Conservation (phyloP, 1,140 invertebrate genomes). For the Nephila pilipes region DNA sequence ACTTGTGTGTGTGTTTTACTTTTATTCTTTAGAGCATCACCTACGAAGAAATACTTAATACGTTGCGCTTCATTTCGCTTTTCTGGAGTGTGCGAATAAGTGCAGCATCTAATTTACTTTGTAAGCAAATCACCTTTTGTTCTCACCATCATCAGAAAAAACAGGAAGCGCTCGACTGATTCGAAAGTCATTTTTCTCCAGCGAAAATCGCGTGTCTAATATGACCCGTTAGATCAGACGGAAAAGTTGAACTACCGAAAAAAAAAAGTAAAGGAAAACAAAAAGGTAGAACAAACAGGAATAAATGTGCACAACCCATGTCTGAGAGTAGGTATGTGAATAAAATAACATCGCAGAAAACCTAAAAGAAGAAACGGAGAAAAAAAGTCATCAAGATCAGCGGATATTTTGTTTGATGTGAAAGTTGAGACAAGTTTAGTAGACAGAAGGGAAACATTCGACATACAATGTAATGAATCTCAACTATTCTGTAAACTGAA, state of each 20-base stretch:
- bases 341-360: conserved; percentile 14
- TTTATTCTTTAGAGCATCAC: not conserved
- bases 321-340: not conserved
- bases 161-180: not conserved
- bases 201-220: conserved; percentile 6
- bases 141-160: not conserved
- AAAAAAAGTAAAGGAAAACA: not conserved
- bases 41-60: conserved; percentile 6
- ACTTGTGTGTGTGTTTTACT: too few species aligned
- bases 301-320: not conserved
- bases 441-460: not conserved
- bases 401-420: conserved; percentile 3
- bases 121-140: not conserved
- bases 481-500: not conserved
- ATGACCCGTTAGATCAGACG: conserved; percentile 44
- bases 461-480: not conserved
- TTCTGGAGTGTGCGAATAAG: not conserved
- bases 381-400: not conserved
- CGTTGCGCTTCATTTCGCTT: conserved; percentile 7
- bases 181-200: not conserved
- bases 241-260: conserved; percentile 29
- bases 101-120: not conserved
- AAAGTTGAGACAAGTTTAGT: not conserved
- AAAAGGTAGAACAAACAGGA: not conserved
- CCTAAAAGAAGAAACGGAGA: conserved; percentile 7